Evolutionary conservation across 2,113 vertebrate genomes (phyloP).

Genomic region (Axis porcinus): DNA sequence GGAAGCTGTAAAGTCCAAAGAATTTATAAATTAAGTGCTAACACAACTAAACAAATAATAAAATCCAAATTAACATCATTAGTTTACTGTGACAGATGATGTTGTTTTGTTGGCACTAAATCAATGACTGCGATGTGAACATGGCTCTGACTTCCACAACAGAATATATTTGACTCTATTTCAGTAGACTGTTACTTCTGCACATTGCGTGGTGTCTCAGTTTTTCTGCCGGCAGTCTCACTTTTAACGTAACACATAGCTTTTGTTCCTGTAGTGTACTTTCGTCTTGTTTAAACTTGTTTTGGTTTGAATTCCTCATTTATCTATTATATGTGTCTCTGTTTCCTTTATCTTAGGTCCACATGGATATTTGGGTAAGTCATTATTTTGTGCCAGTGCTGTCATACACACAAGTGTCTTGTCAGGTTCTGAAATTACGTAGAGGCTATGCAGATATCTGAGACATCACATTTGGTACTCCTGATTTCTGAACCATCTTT

Average conservation of each 20-base stretch:
- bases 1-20: slow-evolving; percentile 21
- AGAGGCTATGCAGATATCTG: background rate
- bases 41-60: slow-evolving; percentile 27
- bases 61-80: slow-evolving; percentile 21
- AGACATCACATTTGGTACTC: background rate
- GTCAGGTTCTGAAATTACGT: background rate
- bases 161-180: background rate
- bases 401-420: background rate
- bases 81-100: background rate
- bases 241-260: background rate
- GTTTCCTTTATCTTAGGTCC: background rate
- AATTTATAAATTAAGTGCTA: slow-evolving; percentile 49
- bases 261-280: background rate
- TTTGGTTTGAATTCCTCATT: background rate
- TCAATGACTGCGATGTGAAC: background rate
- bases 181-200: background rate
- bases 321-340: background rate
- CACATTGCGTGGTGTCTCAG: background rate
- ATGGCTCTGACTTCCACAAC: background rate
- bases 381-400: background rate
- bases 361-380: background rate
- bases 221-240: background rate
- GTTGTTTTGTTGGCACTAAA: background rate
- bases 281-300: background rate
- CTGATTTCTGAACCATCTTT: background rate